These are phyloP conservation scores for Hymenochirus boettgeri DNA, from an alignment of 2,113 vertebrate genomes.

Conservation along the genomic window DNA sequence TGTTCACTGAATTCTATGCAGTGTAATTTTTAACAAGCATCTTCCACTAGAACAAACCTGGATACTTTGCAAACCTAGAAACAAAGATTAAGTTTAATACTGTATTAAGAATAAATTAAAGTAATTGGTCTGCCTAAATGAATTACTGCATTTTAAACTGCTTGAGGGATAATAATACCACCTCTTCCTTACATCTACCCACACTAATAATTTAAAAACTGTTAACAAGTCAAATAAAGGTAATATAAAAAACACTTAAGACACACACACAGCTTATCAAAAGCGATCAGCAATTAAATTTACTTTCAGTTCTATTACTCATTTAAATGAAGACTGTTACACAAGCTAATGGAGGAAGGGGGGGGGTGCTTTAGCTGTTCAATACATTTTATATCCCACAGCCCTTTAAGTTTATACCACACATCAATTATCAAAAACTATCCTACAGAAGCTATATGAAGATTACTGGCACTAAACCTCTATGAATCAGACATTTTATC, in stretches of 20 bases:
- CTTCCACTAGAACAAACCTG: neutral
- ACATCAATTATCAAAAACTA: slow-evolving; percentile 43
- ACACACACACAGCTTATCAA: slow-evolving; percentile 14
- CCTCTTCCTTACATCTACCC: neutral
- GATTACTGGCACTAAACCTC: slow-evolving; percentile 36
- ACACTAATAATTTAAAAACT: slow-evolving; percentile 2
- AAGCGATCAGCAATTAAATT: slow-evolving; percentile 4
- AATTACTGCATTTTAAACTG: slow-evolving; percentile 13
- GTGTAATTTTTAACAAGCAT: neutral
- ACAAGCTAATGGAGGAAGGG: slow-evolving; percentile 1
- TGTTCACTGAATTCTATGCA: neutral
- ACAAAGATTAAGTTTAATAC: neutral
- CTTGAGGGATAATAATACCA: neutral
- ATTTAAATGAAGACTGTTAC: slow-evolving; percentile 13
- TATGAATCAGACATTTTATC: slow-evolving; percentile 52
- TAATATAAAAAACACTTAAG: slow-evolving; percentile 3
- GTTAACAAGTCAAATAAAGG: neutral
- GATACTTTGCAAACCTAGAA: neutral
- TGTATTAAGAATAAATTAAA: neutral
- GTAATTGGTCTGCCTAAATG: slow-evolving; percentile 1
- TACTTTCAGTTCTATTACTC: slow-evolving; percentile 13
- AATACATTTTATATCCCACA: neutral
- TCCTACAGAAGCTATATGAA: slow-evolving; percentile 45
- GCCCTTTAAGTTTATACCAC: slow-evolving; percentile 12
- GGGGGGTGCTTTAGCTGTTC: neutral